Evolutionary conservation across 1,140 invertebrate genomes (phyloP).

Genomic region (Papilio polyxenes): DNA sequence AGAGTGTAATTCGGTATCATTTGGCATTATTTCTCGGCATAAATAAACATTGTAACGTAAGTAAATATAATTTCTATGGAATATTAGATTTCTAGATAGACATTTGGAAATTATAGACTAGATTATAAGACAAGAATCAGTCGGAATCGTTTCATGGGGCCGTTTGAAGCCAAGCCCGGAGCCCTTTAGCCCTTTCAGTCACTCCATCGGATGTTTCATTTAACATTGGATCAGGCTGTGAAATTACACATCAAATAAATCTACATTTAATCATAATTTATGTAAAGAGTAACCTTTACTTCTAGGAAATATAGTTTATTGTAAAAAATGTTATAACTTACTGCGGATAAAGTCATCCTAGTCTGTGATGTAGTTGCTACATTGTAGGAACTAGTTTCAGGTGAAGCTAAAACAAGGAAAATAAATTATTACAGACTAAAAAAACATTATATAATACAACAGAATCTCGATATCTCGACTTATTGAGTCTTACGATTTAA

Average conservation of each 20-base stretch:
- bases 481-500: no score
- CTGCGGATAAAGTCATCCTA: slow-evolving; percentile 69
- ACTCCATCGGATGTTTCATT: slow-evolving; percentile 65
- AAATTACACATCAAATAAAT: not conserved
- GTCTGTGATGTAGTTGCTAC: slow-evolving; percentile 68
- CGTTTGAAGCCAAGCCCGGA: slow-evolving; percentile 72
- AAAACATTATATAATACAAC: no score
- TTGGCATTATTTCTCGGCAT: slow-evolving; percentile 4
- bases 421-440: no score
- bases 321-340: slow-evolving; percentile 49
- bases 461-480: no score
- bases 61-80: not conserved
- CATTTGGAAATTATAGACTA: slow-evolving; percentile 17
- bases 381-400: slow-evolving; percentile 71
- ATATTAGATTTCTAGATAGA: not conserved
- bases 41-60: not conserved
- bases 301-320: no score
- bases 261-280: no score
- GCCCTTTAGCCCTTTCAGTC: slow-evolving; percentile 62
- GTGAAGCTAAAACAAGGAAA: slow-evolving; percentile 59
- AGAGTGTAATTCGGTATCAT: slow-evolving; percentile 29
- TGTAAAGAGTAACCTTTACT: no score
- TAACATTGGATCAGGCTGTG: slow-evolving; percentile 60
- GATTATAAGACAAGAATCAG: slow-evolving; percentile 25
- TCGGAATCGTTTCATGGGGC: slow-evolving; percentile 55